Evolutionary conservation across 2,888 invertebrate genomes (phyloP).

Genomic region (Platycheirus rosarum): DNA sequence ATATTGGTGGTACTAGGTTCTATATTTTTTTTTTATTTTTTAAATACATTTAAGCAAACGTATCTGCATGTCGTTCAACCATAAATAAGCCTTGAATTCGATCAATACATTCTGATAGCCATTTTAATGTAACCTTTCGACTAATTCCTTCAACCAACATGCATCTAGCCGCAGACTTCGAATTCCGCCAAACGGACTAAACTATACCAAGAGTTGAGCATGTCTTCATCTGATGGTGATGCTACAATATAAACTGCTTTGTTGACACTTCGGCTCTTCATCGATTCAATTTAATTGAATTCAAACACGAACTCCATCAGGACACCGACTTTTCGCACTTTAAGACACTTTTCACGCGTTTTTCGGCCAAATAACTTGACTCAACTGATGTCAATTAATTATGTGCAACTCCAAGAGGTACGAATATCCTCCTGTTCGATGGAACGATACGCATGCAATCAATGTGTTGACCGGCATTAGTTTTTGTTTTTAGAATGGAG

Average conservation of each 20-base stretch:
- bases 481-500: constrained; percentile 34
- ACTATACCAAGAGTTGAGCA: neutral
- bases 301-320: constrained; percentile 66
- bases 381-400: constrained; percentile 64
- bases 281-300: constrained; percentile 72
- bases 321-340: constrained; percentile 61
- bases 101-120: constrained; percentile 46
- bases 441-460: constrained; percentile 45
- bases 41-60: neutral
- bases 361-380: constrained; percentile 55
- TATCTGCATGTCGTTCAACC: constrained; percentile 8
- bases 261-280: constrained; percentile 67
- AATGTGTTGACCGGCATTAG: constrained; percentile 21
- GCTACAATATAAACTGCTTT: constrained; percentile 58
- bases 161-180: neutral
- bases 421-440: constrained; percentile 22
- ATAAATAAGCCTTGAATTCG: constrained; percentile 41
- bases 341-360: constrained; percentile 69
- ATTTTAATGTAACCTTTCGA: constrained; percentile 68
- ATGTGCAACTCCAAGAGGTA: constrained; percentile 43
- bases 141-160: constrained; percentile 56
- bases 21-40: no score
- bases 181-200: constrained; percentile 17
- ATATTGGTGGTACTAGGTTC: neutral
- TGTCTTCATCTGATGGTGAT: constrained; percentile 19